Evolutionary conservation across 2,888 invertebrate species (phyloP).

Genomic region (Xanthia icteritia): DNA sequence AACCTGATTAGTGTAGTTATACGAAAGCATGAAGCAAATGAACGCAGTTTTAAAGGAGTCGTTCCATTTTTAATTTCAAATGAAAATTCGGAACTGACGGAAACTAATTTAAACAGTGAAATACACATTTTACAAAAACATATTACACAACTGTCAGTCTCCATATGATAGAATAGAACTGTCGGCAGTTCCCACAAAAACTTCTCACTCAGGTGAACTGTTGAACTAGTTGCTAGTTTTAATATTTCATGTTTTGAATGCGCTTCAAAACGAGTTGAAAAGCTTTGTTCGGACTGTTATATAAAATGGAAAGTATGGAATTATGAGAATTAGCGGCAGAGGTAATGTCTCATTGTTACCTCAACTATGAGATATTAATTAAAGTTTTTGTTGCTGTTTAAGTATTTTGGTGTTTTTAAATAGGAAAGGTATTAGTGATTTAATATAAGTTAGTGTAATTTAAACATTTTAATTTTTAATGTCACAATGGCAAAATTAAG

Average conservation of each 20-base stretch:
- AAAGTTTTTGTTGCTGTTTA: neutral
- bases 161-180: constrained; percentile 21
- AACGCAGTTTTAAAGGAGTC: neutral
- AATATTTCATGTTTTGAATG: constrained; percentile 76
- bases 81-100: constrained; percentile 9
- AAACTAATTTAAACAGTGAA: constrained; percentile 16
- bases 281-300: constrained; percentile 63
- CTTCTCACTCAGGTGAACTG: constrained; percentile 71
- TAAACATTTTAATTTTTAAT: neutral
- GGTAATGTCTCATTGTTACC: constrained; percentile 57
- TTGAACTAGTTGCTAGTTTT: constrained; percentile 70
- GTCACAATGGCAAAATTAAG: too few relatives aligned
- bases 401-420: constrained; percentile 22
- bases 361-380: constrained; percentile 25
- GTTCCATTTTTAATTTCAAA: neutral
- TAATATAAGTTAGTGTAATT: too few relatives aligned
- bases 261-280: constrained; percentile 65
- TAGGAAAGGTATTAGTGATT: neutral
- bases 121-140: constrained; percentile 17
- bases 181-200: constrained; percentile 58
- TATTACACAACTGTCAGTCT: constrained; percentile 24
- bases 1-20: neutral
- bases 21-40: neutral
- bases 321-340: constrained; percentile 50
- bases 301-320: constrained; percentile 62